A percentile compares a stretch with the other conserved stretches of the same genome.
These are phyloP conservation scores for Petrocephalus sullivani DNA, from an alignment of 2,797 vertebrate genomes.

Conservation along the genomic window DNA sequence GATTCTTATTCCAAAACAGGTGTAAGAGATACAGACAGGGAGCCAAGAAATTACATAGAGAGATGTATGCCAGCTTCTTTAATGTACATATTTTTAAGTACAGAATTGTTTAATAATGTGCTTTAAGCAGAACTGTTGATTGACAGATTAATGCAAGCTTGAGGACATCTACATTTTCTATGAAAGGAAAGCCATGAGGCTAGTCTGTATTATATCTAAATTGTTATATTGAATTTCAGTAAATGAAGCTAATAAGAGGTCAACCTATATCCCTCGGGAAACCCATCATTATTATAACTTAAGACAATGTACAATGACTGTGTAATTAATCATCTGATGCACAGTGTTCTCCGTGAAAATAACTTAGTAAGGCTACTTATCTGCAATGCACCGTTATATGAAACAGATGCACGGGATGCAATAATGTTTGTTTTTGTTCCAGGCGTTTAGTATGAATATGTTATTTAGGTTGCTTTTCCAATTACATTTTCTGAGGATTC, in stretches of 20 bases:
- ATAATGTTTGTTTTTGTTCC: not conserved
- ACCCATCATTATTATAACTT: conserved; percentile 31
- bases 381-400: not conserved
- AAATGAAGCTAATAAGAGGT: conserved; percentile 33
- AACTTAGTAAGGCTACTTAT: conserved; percentile 9
- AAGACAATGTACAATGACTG: conserved; percentile 24
- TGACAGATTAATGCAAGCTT: not conserved
- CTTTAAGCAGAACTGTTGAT: not conserved
- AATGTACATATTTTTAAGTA: not conserved
- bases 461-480: not conserved
- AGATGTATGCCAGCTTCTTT: not conserved
- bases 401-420: not conserved
- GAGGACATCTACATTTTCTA: not conserved
- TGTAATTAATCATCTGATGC: conserved; percentile 41
- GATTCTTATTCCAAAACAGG: not conserved
- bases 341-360: conserved; percentile 25
- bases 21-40: not conserved
- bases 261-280: conserved; percentile 24
- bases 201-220: not conserved
- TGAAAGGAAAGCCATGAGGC: not conserved
- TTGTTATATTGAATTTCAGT: conserved; percentile 26
- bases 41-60: not conserved
- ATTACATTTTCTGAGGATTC: not conserved
- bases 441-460: not conserved
- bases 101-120: not conserved